Evolutionary conservation across 2,113 vertebrate genomes (phyloP), one percentile per base, ranked within the genome.

Genomic region (Tautogolabrus adspersus): DNA sequence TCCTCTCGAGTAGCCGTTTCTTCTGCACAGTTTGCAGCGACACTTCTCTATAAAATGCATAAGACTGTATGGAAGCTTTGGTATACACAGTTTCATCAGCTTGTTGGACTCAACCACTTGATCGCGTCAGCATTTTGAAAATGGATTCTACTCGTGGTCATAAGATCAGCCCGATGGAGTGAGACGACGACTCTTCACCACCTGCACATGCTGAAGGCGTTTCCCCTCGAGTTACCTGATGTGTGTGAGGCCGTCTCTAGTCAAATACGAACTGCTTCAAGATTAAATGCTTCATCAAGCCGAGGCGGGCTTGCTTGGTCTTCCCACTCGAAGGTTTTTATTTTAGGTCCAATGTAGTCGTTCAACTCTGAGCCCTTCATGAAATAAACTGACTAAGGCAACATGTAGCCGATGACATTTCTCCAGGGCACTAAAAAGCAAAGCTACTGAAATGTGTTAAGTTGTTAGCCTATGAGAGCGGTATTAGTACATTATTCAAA

Each of bases 11-110:
- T 34, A 58, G 65, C 72, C 74, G 62, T 68, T 40, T 52, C 51
- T 74, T 72, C 47, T 68, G 59, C 89, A 88, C 86, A 86, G 80
- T 71, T 88, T 83, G 82, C 86, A 91, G 89, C 91, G 77, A 92
- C 77, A 83, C 88, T 77, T 91, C 89, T 92, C 87, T 91, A 91
- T 90, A 94, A 95, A 96, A 95, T 95, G 95, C 95, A 96, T 94
- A 94, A 92, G 93, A 94, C 93, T 83, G 86, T 89, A 93, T 89
- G 75, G 85, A 91, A 94, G 95, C 96, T 96, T 96, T 98, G 96
- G 96, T 96, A 95, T 93, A 90, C 87, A 89, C 86, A 77, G 91
- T 81, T 88, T 91, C 67, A 77, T 78, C 79, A 87, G 77, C 85
- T 72, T 57, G 74, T 83, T 73, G 69, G 59, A 90, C 79, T 75